phyloP scores from a whole-genome alignment of 2,113 vertebrate genomes.

The Ariopsis seemanni region DNA sequence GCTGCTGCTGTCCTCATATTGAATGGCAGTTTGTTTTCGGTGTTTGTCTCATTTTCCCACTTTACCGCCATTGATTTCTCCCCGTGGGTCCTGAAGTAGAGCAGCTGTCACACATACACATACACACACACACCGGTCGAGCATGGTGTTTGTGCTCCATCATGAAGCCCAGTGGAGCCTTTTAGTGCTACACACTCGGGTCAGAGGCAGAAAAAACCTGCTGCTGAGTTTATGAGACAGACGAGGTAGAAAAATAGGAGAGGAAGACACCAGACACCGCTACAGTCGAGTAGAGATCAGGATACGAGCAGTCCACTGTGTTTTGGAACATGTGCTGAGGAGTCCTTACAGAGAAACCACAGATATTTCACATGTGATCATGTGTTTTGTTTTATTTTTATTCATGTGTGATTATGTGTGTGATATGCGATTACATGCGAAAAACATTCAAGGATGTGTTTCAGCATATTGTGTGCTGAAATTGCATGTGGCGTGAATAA shows the following conservation, averaged over 20 bases:
- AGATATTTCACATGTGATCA: background rate
- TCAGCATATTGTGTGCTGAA: too few relatives aligned
- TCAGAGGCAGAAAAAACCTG: slow-evolving; percentile 33
- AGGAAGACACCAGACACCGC: background rate
- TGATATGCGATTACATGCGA: background rate
- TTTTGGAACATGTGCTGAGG: background rate
- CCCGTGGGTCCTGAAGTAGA: slow-evolving; percentile 51
- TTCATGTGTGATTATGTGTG: background rate
- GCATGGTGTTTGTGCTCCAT: slow-evolving; percentile 30
- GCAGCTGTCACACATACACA: slow-evolving; percentile 13
- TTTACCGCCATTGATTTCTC: slow-evolving; percentile 63
- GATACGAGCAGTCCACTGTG: background rate
- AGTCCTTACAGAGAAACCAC: background rate
- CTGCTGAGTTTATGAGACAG: background rate
- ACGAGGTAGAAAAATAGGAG: background rate
- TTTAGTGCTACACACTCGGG: slow-evolving; percentile 25
- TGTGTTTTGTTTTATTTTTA: too few relatives aligned
- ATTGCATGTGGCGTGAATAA: too few relatives aligned
- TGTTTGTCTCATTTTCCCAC: slow-evolving; percentile 48
- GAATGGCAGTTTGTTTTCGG: slow-evolving; percentile 47
- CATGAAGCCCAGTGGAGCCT: slow-evolving; percentile 31
- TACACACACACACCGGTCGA: background rate
- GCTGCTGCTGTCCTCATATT: slow-evolving; percentile 25
- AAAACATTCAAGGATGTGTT: too few relatives aligned
- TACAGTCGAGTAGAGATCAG: background rate